Evolutionary conservation across 2,113 vertebrate genomes (phyloP).

Genomic region (Ammodytes dubius): DNA sequence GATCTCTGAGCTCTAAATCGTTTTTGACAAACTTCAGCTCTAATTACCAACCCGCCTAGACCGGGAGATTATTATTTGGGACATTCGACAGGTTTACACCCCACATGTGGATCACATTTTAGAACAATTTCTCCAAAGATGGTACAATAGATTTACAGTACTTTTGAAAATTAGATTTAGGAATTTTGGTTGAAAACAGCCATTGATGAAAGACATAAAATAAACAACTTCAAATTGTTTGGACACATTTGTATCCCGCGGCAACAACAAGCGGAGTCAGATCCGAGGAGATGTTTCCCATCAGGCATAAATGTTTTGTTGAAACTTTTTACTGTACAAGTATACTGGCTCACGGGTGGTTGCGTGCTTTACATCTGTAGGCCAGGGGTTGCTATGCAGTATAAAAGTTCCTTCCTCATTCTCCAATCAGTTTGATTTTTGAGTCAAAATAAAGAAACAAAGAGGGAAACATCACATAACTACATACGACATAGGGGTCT

Average conservation of each 20-base stretch:
- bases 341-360: neutral
- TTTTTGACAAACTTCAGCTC: neutral
- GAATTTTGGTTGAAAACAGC: conserved; percentile 38
- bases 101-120: conserved; percentile 44
- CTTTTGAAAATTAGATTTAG: conserved; percentile 40
- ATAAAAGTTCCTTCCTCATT: neutral
- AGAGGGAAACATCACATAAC: neutral
- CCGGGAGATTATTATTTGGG: neutral
- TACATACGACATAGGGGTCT: neutral
- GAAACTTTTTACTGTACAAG: conserved; percentile 21
- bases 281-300: conserved; percentile 53
- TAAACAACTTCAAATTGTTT: conserved; percentile 63
- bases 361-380: too few relatives aligned
- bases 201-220: conserved; percentile 34
- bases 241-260: conserved; percentile 25
- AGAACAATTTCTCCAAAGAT: conserved; percentile 1
- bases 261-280: conserved; percentile 26
- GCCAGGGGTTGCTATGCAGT: neutral
- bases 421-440: too few relatives aligned
- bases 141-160: neutral
- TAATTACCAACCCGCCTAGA: conserved; percentile 3
- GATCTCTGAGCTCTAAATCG: conserved; percentile 20
- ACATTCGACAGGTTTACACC: neutral
- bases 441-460: neutral
- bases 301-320: conserved; percentile 39